Conservation (phyloP, 2,797 vertebrate species). For the Momotus momota region DNA sequence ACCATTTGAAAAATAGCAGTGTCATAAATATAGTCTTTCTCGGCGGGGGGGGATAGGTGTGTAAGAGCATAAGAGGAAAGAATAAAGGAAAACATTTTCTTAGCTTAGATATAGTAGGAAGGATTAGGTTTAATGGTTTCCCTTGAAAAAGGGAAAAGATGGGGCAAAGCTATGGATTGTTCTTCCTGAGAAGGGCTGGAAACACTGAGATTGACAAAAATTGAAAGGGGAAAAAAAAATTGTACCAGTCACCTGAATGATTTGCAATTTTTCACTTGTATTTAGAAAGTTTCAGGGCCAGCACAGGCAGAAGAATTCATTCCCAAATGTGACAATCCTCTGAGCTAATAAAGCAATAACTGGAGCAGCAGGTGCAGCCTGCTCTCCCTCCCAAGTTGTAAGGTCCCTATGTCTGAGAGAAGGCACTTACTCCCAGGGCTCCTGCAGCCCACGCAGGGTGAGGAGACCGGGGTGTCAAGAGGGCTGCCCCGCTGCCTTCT, state of each 20-base stretch:
- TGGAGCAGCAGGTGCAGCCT: not conserved
- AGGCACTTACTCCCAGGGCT: not conserved
- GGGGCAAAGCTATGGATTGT: not conserved
- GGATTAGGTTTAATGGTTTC: not conserved
- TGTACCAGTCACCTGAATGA: not conserved
- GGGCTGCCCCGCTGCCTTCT: not conserved
- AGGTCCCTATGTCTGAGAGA: not conserved
- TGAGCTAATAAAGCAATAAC: not conserved
- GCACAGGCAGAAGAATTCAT: not conserved
- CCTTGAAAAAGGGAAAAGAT: not conserved
- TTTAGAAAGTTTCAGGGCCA: not conserved
- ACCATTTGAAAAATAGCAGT: not conserved
- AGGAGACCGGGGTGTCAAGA: accelerated
- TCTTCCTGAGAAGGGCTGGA: not conserved
- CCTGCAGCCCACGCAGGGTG: accelerated
- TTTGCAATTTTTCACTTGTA: not conserved
- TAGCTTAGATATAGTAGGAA: not conserved
- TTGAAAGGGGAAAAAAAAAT: not conserved
- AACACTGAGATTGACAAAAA: not conserved
- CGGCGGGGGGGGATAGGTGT: not conserved
- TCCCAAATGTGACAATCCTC: not conserved
- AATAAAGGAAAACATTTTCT: not conserved
- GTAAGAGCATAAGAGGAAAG: not conserved
- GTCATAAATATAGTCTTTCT: not conserved
- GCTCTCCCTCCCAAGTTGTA: too few species aligned